Evolutionary conservation across 2,888 invertebrate species (phyloP).

Genomic region (Noctua comes): DNA sequence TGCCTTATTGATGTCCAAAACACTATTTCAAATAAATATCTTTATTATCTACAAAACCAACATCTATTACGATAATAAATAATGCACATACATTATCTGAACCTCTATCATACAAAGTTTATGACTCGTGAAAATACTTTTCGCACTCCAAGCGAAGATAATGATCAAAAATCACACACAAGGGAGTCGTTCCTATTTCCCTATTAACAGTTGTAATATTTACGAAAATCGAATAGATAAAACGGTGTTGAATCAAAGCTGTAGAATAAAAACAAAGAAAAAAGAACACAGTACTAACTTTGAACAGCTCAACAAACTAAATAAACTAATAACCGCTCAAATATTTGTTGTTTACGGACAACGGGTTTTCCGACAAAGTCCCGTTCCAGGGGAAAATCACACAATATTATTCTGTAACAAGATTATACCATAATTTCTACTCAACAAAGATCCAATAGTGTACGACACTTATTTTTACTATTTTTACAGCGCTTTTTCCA

Average conservation of each 20-base stretch:
- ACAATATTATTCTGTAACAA: conserved; percentile 40
- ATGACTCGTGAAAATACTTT: conserved; percentile 64
- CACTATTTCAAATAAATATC: conserved; percentile 43
- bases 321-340: conserved; percentile 42
- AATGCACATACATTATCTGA: conserved; percentile 53
- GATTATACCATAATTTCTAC: conserved; percentile 29
- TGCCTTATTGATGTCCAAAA: conserved; percentile 2
- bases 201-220: conserved; percentile 50
- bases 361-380: conserved; percentile 24
- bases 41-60: conserved; percentile 15
- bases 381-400: conserved; percentile 10
- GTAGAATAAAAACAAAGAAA: neutral
- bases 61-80: conserved; percentile 46
- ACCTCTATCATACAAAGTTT: conserved; percentile 64
- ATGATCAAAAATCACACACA: conserved; percentile 62
- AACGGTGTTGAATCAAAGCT: conserved; percentile 7
- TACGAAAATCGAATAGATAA: conserved; percentile 4
- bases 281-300: conserved; percentile 7
- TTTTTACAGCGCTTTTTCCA: neutral
- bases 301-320: conserved; percentile 37
- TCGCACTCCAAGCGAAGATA: conserved; percentile 54
- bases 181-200: conserved; percentile 58
- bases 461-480: neutral
- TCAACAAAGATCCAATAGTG: conserved; percentile 23
- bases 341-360: conserved; percentile 50